Conservation (phyloP, 2,888 invertebrate genomes). For the Nemurella pictetii region DNA sequence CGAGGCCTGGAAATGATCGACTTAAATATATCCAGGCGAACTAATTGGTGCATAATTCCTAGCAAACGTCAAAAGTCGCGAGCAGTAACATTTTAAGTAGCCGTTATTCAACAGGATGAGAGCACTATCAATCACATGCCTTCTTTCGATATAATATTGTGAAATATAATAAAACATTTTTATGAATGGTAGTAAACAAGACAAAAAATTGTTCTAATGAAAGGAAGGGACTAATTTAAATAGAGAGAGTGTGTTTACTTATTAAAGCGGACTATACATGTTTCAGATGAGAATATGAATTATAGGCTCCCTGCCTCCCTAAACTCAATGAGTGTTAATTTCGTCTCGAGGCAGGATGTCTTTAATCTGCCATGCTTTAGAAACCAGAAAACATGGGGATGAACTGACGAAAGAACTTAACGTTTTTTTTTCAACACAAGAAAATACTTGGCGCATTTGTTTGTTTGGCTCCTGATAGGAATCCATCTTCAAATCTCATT, state of each 20-base stretch:
- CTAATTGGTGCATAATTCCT: neutral
- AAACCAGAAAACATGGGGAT: neutral
- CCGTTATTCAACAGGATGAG: neutral
- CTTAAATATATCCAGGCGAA: neutral
- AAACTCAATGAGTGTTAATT: neutral
- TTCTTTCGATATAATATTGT: neutral
- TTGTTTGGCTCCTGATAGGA: neutral
- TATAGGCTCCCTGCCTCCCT: neutral
- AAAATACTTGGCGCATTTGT: neutral
- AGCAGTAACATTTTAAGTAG: neutral
- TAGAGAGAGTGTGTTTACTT: neutral
- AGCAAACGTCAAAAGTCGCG: neutral
- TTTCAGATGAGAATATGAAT: slow-evolving; percentile 7
- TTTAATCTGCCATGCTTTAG: neutral
- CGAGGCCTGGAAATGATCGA: neutral
- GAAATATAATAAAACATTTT: neutral
- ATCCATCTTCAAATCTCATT: neutral
- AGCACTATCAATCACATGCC: neutral
- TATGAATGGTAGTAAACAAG: neutral
- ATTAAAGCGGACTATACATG: neutral
- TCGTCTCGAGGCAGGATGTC: neutral
- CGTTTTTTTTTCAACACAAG: neutral
- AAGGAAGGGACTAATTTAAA: slow-evolving; percentile 20
- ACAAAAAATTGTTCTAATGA: neutral
- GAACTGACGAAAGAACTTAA: neutral